Conservation (phyloP, 2,888 invertebrate species). For the Parasteatoda lunata region DNA sequence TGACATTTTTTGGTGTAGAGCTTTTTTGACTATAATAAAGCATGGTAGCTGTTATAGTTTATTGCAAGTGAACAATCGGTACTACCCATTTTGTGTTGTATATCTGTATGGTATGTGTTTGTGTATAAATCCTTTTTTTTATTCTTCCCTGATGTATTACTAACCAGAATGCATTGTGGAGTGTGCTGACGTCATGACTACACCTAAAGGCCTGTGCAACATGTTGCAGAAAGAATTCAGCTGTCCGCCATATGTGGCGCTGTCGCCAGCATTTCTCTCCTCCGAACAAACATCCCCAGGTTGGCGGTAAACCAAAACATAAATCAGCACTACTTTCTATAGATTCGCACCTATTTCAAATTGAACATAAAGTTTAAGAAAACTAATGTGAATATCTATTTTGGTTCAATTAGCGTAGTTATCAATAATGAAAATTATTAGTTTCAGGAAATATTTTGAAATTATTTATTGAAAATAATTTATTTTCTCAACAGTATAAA, state of each 20-base stretch:
- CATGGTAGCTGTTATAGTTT: constrained; percentile 52
- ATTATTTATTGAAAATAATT: too few relatives aligned
- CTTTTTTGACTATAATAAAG: constrained; percentile 15
- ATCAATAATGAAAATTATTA: too few relatives aligned
- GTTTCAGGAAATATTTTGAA: too few relatives aligned
- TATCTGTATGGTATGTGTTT: constrained; percentile 57
- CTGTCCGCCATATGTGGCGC: constrained; percentile 71
- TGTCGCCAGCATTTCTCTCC: constrained; percentile 70
- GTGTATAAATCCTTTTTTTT: constrained; percentile 32
- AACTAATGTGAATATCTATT: too few relatives aligned
- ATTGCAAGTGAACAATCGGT: constrained; percentile 6
- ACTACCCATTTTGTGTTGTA: constrained; percentile 35
- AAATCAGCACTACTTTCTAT: constrained; percentile 54
- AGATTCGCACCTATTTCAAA: constrained; percentile 18
- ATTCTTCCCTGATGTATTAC: constrained; percentile 25
- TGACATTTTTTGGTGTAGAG: constrained; percentile 34
- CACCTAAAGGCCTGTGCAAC: constrained; percentile 71
- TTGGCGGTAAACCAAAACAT: constrained; percentile 61
- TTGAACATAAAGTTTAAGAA: background rate
- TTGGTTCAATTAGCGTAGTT: too few relatives aligned
- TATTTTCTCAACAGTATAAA: too few relatives aligned
- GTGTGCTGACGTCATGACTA: constrained; percentile 67
- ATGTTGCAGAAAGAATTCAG: constrained; percentile 71
- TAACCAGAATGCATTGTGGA: constrained; percentile 63
- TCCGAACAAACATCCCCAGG: constrained; percentile 67